Conservation (phyloP, 2,797 vertebrate genomes). For the Anguilla pacifica region DNA sequence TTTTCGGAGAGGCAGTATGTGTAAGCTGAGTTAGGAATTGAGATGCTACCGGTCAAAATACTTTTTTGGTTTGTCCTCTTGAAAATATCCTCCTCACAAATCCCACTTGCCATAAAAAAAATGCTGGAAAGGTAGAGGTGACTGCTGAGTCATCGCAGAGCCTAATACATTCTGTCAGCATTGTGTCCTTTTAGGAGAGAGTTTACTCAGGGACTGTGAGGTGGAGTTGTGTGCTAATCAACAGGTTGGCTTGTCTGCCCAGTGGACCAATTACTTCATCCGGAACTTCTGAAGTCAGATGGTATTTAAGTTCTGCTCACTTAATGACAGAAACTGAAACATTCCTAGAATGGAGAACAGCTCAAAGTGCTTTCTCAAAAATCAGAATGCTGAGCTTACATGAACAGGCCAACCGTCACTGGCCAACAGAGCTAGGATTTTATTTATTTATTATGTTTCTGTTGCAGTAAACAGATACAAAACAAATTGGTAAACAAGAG, state of each 20-base stretch:
- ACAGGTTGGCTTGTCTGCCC: neutral
- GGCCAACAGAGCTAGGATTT: neutral
- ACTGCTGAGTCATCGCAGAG: neutral
- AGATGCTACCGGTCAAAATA: no score
- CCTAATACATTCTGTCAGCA: no score
- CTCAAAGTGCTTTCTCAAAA: conserved; percentile 44
- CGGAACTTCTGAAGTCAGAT: conserved; percentile 23
- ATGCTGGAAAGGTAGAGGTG: neutral
- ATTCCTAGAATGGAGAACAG: conserved; percentile 38
- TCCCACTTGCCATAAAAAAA: neutral
- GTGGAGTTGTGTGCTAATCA: neutral
- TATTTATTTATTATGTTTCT: no score
- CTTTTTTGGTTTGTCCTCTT: no score
- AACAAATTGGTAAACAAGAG: no score
- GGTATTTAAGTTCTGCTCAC: conserved; percentile 32
- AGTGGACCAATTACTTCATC: neutral
- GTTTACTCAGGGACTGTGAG: neutral
- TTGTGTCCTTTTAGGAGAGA: neutral
- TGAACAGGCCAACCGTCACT: conserved; percentile 26
- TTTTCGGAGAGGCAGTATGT: neutral
- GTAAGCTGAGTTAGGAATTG: no score
- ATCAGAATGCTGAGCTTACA: conserved; percentile 27
- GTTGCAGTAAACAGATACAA: no score
- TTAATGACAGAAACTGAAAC: conserved; percentile 31
- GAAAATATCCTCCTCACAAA: neutral